These are phyloP conservation scores for Erebia palarica DNA, from an alignment of 2,888 invertebrate genomes.

Conservation along the genomic window DNA sequence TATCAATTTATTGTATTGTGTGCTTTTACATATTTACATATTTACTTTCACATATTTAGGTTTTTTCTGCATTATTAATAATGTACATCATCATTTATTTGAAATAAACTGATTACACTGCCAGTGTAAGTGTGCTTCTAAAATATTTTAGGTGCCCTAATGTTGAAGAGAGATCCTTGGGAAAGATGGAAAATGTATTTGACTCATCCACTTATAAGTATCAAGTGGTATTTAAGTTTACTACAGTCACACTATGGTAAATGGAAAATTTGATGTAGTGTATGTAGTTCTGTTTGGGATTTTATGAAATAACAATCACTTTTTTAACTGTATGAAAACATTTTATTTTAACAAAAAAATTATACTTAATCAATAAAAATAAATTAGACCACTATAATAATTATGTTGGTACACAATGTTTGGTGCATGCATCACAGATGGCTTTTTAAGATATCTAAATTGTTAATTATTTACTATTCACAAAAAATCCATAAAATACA, in stretches of 20 bases:
- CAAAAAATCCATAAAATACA: neutral
- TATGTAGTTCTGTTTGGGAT: constrained; percentile 41
- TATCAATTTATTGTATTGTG: neutral
- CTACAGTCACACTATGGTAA: constrained; percentile 80
- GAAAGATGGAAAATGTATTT: constrained; percentile 82
- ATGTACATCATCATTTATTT: constrained; percentile 27
- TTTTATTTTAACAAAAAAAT: constrained; percentile 18
- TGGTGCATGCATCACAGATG: constrained; percentile 11
- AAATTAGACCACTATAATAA: constrained; percentile 18
- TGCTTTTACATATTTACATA: neutral
- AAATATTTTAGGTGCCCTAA: constrained; percentile 79
- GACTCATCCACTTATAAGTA: constrained; percentile 79
- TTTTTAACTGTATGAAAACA: constrained; percentile 20
- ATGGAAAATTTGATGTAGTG: constrained; percentile 51
- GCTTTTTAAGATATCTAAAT: constrained; percentile 3
- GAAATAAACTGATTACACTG: constrained; percentile 2
- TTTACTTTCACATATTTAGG: constrained; percentile 20
- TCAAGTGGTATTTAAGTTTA: constrained; percentile 82
- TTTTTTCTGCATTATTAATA: constrained; percentile 7
- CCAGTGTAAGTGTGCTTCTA: constrained; percentile 23
- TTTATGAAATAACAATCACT: constrained; percentile 24
- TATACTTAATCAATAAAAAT: neutral
- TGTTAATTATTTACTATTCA: neutral
- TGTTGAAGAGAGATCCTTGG: constrained; percentile 81
- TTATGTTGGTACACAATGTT: constrained; percentile 8